These are phyloP conservation scores for Drosophila malerkotliana DNA, from an alignment of 1,140 invertebrate genomes.

Conservation along the genomic window DNA sequence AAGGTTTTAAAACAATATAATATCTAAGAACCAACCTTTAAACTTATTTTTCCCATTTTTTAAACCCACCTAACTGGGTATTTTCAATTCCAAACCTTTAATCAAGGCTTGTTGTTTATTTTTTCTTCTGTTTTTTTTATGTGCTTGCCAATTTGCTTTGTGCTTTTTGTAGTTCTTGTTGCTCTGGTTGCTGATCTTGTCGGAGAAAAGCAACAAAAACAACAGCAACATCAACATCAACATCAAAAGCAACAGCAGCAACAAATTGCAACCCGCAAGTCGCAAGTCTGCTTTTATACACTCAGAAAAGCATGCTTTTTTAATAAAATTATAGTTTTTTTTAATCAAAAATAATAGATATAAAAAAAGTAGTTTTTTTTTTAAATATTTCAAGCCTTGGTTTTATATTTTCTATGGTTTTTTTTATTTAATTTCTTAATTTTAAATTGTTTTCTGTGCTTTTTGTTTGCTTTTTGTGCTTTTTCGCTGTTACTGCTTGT, in stretches of 20 bases:
- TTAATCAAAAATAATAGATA: neutral
- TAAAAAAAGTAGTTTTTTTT: too few species aligned
- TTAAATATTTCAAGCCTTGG: too few species aligned
- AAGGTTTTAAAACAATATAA: neutral
- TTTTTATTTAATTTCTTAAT: neutral
- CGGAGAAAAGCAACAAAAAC: neutral
- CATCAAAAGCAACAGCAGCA: constrained; percentile 10
- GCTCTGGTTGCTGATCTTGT: constrained; percentile 47
- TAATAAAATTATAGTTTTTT: neutral
- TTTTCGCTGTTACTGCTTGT: constrained; percentile 10
- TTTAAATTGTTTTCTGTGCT: constrained; percentile 13
- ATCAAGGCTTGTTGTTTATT: constrained; percentile 24
- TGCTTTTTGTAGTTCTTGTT: constrained; percentile 24
- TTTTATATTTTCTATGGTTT: neutral
- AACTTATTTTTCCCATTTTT: neutral
- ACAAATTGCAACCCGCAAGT: constrained; percentile 43
- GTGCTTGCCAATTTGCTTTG: constrained; percentile 60
- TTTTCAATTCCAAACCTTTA: neutral
- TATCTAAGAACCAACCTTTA: too few species aligned
- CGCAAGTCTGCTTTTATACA: neutral
- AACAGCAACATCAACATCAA: constrained; percentile 21
- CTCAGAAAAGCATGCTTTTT: neutral
- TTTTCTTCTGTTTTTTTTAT: constrained; percentile 11
- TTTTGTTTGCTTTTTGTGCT: constrained; percentile 19
- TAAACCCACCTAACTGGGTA: neutral